phyloP scores from a whole-genome alignment of 2,113 vertebrate genomes.

The Ictidomys tridecemlineatus region DNA sequence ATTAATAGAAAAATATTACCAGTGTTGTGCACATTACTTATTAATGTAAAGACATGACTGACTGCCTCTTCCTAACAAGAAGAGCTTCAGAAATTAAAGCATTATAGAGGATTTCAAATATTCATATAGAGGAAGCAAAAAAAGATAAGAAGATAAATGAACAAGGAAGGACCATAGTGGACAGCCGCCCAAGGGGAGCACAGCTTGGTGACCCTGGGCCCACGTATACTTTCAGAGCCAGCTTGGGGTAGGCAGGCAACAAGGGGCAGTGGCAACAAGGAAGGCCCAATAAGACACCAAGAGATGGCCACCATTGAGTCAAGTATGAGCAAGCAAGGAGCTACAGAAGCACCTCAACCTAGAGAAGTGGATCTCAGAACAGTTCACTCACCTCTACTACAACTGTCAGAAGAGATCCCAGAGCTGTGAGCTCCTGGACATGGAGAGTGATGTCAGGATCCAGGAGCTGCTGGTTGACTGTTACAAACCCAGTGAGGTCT shows the following conservation, averaged over 20 bases:
- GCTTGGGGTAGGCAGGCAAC: slow-evolving; percentile 83
- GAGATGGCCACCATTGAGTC: slow-evolving; percentile 92
- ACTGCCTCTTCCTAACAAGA: slow-evolving; percentile 23
- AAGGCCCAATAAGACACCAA: slow-evolving; percentile 92
- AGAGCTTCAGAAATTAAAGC: slow-evolving; percentile 38
- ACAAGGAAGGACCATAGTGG: slow-evolving; percentile 69
- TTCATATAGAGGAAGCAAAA: slow-evolving; percentile 30
- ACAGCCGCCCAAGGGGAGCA: slow-evolving; percentile 77
- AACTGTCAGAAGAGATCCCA: slow-evolving; percentile 95
- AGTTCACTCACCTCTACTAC: slow-evolving; percentile 95
- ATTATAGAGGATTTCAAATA: slow-evolving; percentile 25
- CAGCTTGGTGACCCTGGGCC: slow-evolving; percentile 73
- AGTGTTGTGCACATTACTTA: slow-evolving; percentile 63
- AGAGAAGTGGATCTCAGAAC: slow-evolving; percentile 96
- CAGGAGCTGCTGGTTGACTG: slow-evolving; percentile 95
- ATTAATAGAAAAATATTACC: slow-evolving; percentile 71
- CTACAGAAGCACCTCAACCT: slow-evolving; percentile 94
- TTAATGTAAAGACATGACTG: slow-evolving; percentile 55
- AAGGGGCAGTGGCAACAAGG: slow-evolving; percentile 79
- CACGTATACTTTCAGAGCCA: slow-evolving; percentile 85
- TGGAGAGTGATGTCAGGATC: slow-evolving; percentile 94
- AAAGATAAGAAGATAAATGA: slow-evolving; percentile 41
- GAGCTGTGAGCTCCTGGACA: slow-evolving; percentile 94
- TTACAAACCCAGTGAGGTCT: slow-evolving; percentile 96
- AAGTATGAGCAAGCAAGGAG: slow-evolving; percentile 95